A percentile compares a stretch with the other conserved stretches of the same genome.
Evolutionary conservation across 2,797 vertebrate genomes (phyloP).

Genomic region (Luscinia luscinia): DNA sequence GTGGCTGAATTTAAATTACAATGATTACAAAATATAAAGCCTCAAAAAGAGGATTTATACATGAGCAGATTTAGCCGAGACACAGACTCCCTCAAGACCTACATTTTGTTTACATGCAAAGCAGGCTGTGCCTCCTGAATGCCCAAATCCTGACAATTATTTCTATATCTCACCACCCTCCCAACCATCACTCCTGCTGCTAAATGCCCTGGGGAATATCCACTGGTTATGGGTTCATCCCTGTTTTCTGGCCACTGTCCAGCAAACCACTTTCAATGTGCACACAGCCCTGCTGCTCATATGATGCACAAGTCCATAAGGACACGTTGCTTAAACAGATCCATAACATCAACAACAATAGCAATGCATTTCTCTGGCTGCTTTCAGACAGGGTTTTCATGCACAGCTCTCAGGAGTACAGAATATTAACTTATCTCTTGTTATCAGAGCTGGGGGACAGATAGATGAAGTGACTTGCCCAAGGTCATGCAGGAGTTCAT

Average conservation of each 20-base stretch:
- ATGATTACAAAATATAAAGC: slow-evolving; percentile 60
- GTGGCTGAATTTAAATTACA: slow-evolving; percentile 59
- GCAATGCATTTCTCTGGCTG: neutral
- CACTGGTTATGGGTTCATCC: neutral
- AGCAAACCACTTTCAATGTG: slow-evolving; percentile 12
- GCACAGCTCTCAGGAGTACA: neutral
- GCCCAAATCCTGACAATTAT: slow-evolving; percentile 35
- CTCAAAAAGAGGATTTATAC: slow-evolving; percentile 66
- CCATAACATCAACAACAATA: neutral
- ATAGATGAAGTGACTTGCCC: neutral
- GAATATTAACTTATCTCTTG: neutral
- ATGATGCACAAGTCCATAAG: neutral
- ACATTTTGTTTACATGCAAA: slow-evolving; percentile 61
- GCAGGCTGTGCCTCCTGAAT: slow-evolving; percentile 5
- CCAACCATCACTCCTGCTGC: neutral
- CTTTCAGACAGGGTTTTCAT: neutral
- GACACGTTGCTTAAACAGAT: neutral
- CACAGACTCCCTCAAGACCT: slow-evolving; percentile 51
- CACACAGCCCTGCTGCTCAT: neutral
- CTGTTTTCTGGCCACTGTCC: slow-evolving; percentile 13
- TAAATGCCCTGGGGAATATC: neutral
- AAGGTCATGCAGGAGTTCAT: neutral
- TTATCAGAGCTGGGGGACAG: neutral
- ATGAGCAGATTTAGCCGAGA: slow-evolving; percentile 42
- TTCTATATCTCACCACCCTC: neutral